phyloP scores from a whole-genome alignment of 2,888 invertebrate species.

The Therioaphis trifolii region DNA sequence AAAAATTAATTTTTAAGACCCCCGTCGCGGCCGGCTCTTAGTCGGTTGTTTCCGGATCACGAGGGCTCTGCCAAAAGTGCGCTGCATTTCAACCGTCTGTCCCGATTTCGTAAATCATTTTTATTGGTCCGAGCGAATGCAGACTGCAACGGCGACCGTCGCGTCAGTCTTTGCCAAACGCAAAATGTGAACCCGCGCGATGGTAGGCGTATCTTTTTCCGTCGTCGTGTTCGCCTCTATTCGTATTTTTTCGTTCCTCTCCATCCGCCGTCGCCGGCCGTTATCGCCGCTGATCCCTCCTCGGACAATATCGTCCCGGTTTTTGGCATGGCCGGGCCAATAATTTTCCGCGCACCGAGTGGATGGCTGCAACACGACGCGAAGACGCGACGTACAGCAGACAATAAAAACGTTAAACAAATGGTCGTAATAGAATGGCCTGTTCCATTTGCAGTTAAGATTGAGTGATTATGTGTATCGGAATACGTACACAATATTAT shows the following conservation, averaged over 20 bases:
- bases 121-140: slow-evolving; percentile 35
- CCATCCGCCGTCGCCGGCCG: slow-evolving; percentile 17
- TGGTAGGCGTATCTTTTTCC: slow-evolving; percentile 49
- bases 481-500: neutral
- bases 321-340: slow-evolving; percentile 57
- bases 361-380: neutral
- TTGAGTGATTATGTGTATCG: slow-evolving; percentile 58
- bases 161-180: slow-evolving; percentile 52
- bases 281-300: slow-evolving; percentile 21
- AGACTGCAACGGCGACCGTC: neutral
- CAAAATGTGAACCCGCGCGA: neutral
- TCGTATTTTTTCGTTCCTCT: slow-evolving; percentile 8
- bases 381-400: neutral
- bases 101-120: slow-evolving; percentile 59
- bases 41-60: slow-evolving; percentile 43
- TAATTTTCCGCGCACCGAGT: slow-evolving; percentile 41
- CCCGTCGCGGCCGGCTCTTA: slow-evolving; percentile 18
- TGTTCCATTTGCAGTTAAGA: slow-evolving; percentile 59
- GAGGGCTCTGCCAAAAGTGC: slow-evolving; percentile 42
- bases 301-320: slow-evolving; percentile 46
- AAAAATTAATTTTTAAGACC: slow-evolving; percentile 46
- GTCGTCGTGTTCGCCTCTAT: slow-evolving; percentile 21
- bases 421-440: slow-evolving; percentile 25
- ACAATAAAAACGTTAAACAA: slow-evolving; percentile 59
- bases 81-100: slow-evolving; percentile 9